A percentile compares a stretch with the other conserved stretches of the same genome.
These are phyloP conservation scores for Thunnus thynnus DNA, from an alignment of 2,113 vertebrate genomes.

Conservation along the genomic window DNA sequence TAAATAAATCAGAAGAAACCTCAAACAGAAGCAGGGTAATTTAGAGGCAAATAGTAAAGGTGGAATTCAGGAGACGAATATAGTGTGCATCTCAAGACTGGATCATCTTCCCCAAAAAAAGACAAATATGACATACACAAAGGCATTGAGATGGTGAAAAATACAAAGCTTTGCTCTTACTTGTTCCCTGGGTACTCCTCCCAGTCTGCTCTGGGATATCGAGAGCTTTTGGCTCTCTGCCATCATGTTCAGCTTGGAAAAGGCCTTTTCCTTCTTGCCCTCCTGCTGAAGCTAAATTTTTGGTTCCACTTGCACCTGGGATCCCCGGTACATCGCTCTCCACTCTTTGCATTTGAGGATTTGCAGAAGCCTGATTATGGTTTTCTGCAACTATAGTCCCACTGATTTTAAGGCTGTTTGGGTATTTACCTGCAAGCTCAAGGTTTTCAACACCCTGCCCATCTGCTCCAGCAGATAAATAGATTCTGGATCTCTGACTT, in stretches of 20 bases:
- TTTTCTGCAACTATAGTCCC: constrained; percentile 38
- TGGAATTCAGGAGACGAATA: no score
- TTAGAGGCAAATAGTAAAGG: no score
- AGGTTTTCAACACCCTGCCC: constrained; percentile 16
- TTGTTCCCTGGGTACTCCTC: constrained; percentile 59
- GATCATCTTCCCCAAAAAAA: no score
- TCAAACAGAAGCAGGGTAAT: no score
- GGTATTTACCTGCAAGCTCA: constrained; percentile 9
- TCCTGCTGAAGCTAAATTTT: constrained; percentile 30
- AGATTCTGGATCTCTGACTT: constrained; percentile 3
- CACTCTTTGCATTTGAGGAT: constrained; percentile 24
- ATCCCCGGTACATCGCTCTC: constrained; percentile 14
- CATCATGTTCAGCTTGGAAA: constrained; percentile 24
- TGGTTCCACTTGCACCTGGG: constrained; percentile 22
- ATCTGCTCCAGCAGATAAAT: constrained; percentile 19
- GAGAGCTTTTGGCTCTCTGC: constrained; percentile 49
- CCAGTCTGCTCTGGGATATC: constrained; percentile 46
- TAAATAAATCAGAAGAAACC: no score
- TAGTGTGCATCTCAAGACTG: neutral
- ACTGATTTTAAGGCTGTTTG: constrained; percentile 13
- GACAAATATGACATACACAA: neutral
- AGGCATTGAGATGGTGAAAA: constrained; percentile 18
- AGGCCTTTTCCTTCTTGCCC: constrained; percentile 33
- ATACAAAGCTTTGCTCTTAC: constrained; percentile 65
- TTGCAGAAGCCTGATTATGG: neutral